A percentile compares a stretch with the other conserved stretches of the same genome.
Conservation (phyloP, 2,797 vertebrate genomes). For the Alfaro cultratus region DNA sequence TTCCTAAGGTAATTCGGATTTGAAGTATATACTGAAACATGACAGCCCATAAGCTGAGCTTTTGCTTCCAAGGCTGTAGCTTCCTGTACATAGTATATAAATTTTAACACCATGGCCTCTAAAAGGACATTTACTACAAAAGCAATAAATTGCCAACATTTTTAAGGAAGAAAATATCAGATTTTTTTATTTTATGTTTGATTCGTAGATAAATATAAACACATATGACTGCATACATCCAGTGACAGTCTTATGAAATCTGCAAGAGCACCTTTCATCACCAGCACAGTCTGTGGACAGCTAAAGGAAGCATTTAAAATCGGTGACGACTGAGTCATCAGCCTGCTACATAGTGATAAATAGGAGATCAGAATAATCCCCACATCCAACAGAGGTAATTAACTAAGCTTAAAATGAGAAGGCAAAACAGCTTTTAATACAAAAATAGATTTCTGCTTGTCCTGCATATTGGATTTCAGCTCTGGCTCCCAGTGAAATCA, state of each 20-base stretch:
- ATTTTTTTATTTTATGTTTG: not conserved
- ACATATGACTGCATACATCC: constrained; percentile 19
- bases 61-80: constrained; percentile 15
- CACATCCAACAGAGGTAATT: constrained; percentile 44
- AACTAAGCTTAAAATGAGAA: constrained; percentile 24
- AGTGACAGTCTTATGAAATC: constrained; percentile 31
- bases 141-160: constrained; percentile 13
- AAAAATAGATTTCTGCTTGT: constrained; percentile 9
- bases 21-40: not conserved
- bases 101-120: constrained; percentile 16
- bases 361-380: constrained; percentile 48
- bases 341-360: constrained; percentile 50
- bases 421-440: not conserved
- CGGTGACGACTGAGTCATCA: constrained; percentile 50
- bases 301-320: constrained; percentile 57
- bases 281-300: constrained; percentile 25
- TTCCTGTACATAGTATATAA: constrained; percentile 24
- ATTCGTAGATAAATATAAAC: constrained; percentile 35
- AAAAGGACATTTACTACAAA: constrained; percentile 28
- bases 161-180: not conserved
- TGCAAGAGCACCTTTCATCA: constrained; percentile 36
- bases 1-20: not conserved
- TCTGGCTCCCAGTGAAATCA: constrained; percentile 1
- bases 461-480: constrained; percentile 5
- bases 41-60: not conserved